Conservation (phyloP, 2,113 vertebrate species). For the Vanacampus margaritifer region DNA sequence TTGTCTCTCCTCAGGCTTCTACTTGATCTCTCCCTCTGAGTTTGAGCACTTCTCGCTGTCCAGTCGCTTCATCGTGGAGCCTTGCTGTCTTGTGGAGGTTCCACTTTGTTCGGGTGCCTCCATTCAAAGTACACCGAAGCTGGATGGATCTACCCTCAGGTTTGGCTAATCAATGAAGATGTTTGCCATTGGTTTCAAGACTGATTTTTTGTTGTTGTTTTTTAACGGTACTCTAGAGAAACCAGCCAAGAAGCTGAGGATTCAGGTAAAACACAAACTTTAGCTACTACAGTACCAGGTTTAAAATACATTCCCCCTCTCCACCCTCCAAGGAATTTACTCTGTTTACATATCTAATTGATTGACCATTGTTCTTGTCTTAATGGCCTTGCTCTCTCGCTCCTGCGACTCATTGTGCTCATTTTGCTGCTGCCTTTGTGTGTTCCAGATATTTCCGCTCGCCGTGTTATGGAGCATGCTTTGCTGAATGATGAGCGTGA, state of each 20-base stretch:
- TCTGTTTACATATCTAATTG: slow-evolving; percentile 12
- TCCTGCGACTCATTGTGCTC: slow-evolving; percentile 34
- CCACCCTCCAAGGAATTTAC: background rate
- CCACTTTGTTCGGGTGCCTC: slow-evolving; percentile 50
- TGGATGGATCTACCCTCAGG: slow-evolving; percentile 73
- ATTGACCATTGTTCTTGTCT: slow-evolving; percentile 22
- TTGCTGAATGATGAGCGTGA: slow-evolving; percentile 96
- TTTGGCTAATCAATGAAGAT: slow-evolving; percentile 30
- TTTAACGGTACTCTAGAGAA: slow-evolving; percentile 44
- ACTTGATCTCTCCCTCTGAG: slow-evolving; percentile 94
- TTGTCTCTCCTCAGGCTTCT: slow-evolving; percentile 80
- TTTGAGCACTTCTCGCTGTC: slow-evolving; percentile 97
- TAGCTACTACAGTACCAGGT: background rate
- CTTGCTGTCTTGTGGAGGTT: slow-evolving; percentile 79
- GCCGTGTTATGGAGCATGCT: slow-evolving; percentile 89
- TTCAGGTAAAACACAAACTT: slow-evolving; percentile 51
- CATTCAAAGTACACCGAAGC: slow-evolving; percentile 40
- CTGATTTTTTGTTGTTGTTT: background rate
- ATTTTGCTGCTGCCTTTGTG: slow-evolving; percentile 36
- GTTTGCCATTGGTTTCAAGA: background rate
- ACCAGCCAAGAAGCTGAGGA: slow-evolving; percentile 43
- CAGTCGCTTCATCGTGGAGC: slow-evolving; percentile 86
- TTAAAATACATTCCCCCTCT: slow-evolving; percentile 32
- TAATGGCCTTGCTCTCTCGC: slow-evolving; percentile 28
- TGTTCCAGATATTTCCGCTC: slow-evolving; percentile 75